Base-by-base conservation (phyloP, 2,797 vertebrate species). In the Neomorphus geoffroyi region DNA sequence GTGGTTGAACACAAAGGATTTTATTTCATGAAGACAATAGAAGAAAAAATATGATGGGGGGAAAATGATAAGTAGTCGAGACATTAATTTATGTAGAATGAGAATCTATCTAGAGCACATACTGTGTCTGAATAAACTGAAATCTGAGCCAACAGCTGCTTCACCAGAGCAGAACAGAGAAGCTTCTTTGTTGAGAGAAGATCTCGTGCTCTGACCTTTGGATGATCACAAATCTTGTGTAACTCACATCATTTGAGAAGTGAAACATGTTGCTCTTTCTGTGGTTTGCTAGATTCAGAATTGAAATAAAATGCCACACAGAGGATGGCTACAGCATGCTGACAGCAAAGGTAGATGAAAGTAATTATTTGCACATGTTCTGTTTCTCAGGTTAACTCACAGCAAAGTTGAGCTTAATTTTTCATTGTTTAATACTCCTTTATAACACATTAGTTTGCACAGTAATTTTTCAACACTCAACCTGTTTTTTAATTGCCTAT, bases 61-160 rank as follows among this genome's bases (percentile, higher is more conserved):
- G 5, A 17, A 84, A 77, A 79, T 26, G 22, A 6, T 83, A 83
- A 93, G 28, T 41, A 79, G 26, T 80, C 5, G 18, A 81, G 89
- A 93, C 71, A 60, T 71, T 50, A 67, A 93, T 87, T 87, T 83
- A 69, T 50, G 69, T 56, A 78, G 77, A 22, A 48, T 45, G 65
- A 91, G 62, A 83, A 51, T 91, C 72, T 83, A 69, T 58, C 45
- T 74, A 33, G 79, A 74, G 89, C 58, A 66, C 61, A 62, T 45
- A 84, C 5, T 85, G 41, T 78, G 50, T 78, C 80, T 81, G 91
- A 93, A 62, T 73, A 80, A 96, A 94, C 79, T 71, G 92, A 93
- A 91, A 93, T 74, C 62, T 88, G 79, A 93, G 71, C 86, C 58
- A 91, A 43, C 71, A 93, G 87, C 88, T 93, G 95, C 93, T 87